These are phyloP conservation scores for Sparidentex hasta DNA, from an alignment of 2,797 vertebrate species.

Conservation along the genomic window DNA sequence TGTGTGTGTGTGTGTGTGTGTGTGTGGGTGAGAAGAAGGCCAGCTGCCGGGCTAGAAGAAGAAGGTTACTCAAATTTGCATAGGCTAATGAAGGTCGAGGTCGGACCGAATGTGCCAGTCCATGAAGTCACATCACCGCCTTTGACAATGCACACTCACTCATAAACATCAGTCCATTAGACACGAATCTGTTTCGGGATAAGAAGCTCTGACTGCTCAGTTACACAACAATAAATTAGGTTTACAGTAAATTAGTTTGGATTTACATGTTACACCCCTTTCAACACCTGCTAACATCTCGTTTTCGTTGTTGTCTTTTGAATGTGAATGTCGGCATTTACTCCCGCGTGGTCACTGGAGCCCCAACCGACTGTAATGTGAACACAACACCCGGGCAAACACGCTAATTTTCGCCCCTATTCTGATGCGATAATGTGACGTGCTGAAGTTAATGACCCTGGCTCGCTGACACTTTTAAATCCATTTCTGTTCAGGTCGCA, in stretches of 20 bases:
- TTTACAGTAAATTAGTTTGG: slow-evolving; percentile 1
- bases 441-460: too few relatives aligned
- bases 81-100: slow-evolving; percentile 79
- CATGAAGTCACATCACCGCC: slow-evolving; percentile 40
- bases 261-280: too few relatives aligned
- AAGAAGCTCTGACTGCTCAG: neutral
- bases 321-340: too few relatives aligned
- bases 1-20: neutral
- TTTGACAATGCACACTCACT: slow-evolving; percentile 30
- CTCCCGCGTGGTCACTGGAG: too few relatives aligned
- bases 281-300: too few relatives aligned
- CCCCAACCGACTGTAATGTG: too few relatives aligned
- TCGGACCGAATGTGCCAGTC: slow-evolving; percentile 36
- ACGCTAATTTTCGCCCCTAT: too few relatives aligned
- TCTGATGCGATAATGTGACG: too few relatives aligned
- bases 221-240: neutral
- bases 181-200: slow-evolving; percentile 11
- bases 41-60: slow-evolving; percentile 52
- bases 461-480: too few relatives aligned
- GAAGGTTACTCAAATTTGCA: slow-evolving; percentile 70
- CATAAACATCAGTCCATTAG: slow-evolving; percentile 15
- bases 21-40: slow-evolving; percentile 39
- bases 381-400: too few relatives aligned
- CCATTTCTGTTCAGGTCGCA: too few relatives aligned
- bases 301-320: too few relatives aligned